These are phyloP conservation scores for Microctenopoma lineatum DNA, from an alignment of 2,797 vertebrate genomes.

Conservation along the genomic window DNA sequence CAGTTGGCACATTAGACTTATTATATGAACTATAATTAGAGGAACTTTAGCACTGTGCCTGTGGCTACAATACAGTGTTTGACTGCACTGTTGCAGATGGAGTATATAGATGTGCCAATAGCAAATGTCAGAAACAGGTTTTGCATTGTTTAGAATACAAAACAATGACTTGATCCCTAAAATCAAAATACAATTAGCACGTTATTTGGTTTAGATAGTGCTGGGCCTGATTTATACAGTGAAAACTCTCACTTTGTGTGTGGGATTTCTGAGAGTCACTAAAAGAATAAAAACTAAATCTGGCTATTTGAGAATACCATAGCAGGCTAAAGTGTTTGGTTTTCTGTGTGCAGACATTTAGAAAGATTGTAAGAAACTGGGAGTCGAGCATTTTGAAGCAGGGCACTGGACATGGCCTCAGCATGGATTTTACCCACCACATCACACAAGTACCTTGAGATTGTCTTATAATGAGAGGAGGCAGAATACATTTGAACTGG, in stretches of 20 bases:
- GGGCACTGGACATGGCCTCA: not conserved
- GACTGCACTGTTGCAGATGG: not conserved
- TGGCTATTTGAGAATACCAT: constrained; percentile 57
- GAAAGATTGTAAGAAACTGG: constrained; percentile 14
- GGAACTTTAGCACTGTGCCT: not conserved
- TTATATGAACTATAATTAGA: constrained; percentile 46
- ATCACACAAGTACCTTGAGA: constrained; percentile 1
- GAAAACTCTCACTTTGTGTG: constrained; percentile 33
- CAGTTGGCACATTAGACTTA: constrained; percentile 49
- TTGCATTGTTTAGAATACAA: not conserved
- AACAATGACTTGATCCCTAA: too few species aligned
- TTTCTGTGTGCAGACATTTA: constrained; percentile 36
- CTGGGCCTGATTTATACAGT: not conserved
- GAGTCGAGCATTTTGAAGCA: constrained; percentile 12
- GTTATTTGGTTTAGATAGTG: not conserved
- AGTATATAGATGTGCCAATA: not conserved
- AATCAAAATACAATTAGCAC: not conserved
- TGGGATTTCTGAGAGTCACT: constrained; percentile 46
- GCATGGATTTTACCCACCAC: constrained; percentile 11
- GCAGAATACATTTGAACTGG: not conserved
- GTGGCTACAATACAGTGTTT: constrained; percentile 4
- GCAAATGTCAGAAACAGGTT: not conserved
- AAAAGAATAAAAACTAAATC: constrained; percentile 59
- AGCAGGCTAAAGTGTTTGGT: constrained; percentile 27
- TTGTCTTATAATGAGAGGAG: not conserved